Conservation (phyloP, 1,140 invertebrate species). For the Drosophila malerkotliana region DNA sequence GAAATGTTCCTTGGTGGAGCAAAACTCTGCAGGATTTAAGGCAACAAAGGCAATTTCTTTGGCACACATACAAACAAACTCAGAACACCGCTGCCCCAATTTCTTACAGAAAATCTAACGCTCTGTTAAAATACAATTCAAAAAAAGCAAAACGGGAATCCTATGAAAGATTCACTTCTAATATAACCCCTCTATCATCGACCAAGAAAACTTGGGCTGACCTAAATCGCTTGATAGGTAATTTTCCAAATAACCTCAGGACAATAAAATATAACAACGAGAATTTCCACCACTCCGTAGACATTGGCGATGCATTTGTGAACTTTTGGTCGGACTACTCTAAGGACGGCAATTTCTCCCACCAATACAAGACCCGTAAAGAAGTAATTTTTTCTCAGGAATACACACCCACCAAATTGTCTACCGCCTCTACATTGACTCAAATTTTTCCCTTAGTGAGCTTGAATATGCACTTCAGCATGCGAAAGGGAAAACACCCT, state of each 20-base stretch:
- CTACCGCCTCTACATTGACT: conserved; percentile 4
- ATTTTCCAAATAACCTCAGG: conserved; percentile 3
- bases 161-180: conserved; percentile 2
- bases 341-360: too few species aligned
- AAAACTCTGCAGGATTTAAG: neutral
- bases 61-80: conserved; percentile 10
- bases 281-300: too few species aligned
- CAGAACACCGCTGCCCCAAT: neutral
- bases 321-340: too few species aligned
- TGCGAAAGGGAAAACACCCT: neutral
- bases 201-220: conserved; percentile 2
- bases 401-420: neutral
- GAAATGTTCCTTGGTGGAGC: too few species aligned
- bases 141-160: conserved; percentile 5
- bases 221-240: conserved; percentile 3
- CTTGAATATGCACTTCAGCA: conserved; percentile 10
- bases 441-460: conserved; percentile 3
- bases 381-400: neutral
- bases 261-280: neutral
- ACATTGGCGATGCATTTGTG: too few species aligned
- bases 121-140: conserved; percentile 4
- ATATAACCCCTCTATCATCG: neutral
- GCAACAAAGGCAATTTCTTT: conserved; percentile 5
- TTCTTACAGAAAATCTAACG: neutral
- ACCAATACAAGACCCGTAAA: neutral